phyloP scores from a whole-genome alignment of 2,888 invertebrate species.

The Pasiphila rectangulata region DNA sequence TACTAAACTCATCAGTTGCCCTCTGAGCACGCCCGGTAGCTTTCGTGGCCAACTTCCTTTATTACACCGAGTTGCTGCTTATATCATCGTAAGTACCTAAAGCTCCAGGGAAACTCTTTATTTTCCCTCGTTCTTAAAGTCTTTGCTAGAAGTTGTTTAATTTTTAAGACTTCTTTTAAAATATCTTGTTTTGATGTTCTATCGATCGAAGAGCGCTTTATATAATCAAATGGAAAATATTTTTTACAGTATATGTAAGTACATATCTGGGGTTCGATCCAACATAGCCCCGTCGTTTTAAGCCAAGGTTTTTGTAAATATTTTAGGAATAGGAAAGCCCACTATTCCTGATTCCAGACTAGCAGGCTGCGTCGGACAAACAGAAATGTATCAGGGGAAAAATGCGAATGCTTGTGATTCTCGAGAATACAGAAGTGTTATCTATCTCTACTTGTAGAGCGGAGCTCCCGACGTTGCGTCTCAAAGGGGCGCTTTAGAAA shows the following conservation, averaged over 20 bases:
- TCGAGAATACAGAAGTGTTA: slow-evolving; percentile 36
- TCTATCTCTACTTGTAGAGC: slow-evolving; percentile 40
- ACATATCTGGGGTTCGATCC: not conserved
- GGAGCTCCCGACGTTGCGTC: slow-evolving; percentile 61
- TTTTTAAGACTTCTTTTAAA: not conserved
- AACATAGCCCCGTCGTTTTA: no score
- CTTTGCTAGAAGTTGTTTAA: not conserved
- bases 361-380: slow-evolving; percentile 1
- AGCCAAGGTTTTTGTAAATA: no score
- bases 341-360: slow-evolving; percentile 1
- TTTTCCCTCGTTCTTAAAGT: slow-evolving; percentile 6
- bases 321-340: not conserved
- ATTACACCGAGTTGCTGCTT: slow-evolving; percentile 53
- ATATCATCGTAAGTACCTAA: slow-evolving; percentile 40
- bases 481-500: slow-evolving; percentile 69
- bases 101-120: slow-evolving; percentile 25
- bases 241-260: no score
- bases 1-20: slow-evolving; percentile 72
- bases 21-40: slow-evolving; percentile 57
- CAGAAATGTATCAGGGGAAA: slow-evolving; percentile 17
- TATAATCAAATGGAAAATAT: no score
- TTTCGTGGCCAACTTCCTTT: slow-evolving; percentile 60
- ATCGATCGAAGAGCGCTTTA: no score
- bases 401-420: slow-evolving; percentile 5
- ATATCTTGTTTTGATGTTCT: no score